Evolutionary conservation across 2,888 invertebrate species (phyloP), one percentile per base, ranked within the genome.

Genomic region (Vanessa cardui): DNA sequence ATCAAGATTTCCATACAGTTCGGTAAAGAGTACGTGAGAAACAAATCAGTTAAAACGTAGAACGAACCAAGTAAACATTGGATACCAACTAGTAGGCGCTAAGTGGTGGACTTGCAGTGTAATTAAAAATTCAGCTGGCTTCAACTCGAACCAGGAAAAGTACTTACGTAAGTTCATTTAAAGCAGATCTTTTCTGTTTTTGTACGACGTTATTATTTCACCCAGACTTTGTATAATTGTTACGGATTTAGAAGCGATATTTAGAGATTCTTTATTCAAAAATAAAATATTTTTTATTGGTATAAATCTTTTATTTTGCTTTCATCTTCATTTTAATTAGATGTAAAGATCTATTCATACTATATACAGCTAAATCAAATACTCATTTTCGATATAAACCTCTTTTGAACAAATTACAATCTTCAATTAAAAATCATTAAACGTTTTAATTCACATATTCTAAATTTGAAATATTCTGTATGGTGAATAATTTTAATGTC

Each of bases 51-150:
- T 69, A 60, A 75, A 77, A 86, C 85, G 82, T 83, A 80, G 81
- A 79, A 81, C 79, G 85, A 85, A 87, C 84, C 83, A 80, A 77
- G 70, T 76, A 74, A 80, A 77, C 80, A 86, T 85, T 81, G 31
- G 52, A 54, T 50, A 78, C 77, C 75, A 77, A 76, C 77, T 82
- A 74, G 76, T 80, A 79, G 84, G 87, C 83, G 86, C 82, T 86
- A 88, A 90, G 87, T 86, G 86, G 85, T 31, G 84, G 89, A 88
- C 85, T 87, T 87, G 84, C 80, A 84, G 82, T 79, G 81, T 84
- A 87, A 89, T 90, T 89, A 89, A 89, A 86, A 87, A 89, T 90
- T 89, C 86, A 89, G 78, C 83, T 75, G 80, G 82, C 80, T 84
- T 82, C 78, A 77, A 77, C 73, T 76, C 74, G 77, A 78, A 84